Evolutionary conservation across 2,797 vertebrate species (phyloP).

Genomic region (Helicolenus hilgendorfi): DNA sequence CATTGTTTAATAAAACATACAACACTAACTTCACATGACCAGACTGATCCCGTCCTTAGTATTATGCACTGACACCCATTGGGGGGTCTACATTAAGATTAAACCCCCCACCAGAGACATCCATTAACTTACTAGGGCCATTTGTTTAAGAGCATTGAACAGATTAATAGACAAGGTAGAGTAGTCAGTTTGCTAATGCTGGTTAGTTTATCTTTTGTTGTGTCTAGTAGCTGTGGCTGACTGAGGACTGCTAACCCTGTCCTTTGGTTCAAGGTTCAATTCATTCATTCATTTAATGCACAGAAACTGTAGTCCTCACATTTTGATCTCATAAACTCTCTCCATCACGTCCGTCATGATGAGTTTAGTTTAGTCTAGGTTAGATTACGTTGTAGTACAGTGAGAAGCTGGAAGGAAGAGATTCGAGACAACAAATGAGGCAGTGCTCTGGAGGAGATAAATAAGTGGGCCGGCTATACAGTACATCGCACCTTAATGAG

Average conservation of each 20-base stretch:
- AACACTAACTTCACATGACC: background rate
- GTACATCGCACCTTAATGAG: constrained; percentile 23
- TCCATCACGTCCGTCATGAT: background rate
- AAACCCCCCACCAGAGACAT: constrained; percentile 37
- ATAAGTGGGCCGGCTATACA: constrained; percentile 25
- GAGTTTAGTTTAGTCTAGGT: background rate
- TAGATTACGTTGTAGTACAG: background rate
- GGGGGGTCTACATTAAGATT: constrained; percentile 58
- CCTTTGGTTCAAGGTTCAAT: background rate
- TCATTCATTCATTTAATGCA: background rate
- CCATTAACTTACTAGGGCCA: constrained; percentile 59
- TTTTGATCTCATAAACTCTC: background rate
- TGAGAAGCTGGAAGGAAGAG: background rate
- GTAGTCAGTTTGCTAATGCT: constrained; percentile 63
- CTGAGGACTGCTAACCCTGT: background rate
- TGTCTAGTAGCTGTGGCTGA: constrained; percentile 57
- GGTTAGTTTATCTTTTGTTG: constrained; percentile 51
- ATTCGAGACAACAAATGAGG: background rate
- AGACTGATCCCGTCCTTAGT: constrained; percentile 17
- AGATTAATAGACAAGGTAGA: constrained; percentile 70
- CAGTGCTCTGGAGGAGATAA: constrained; percentile 4
- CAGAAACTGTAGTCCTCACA: background rate
- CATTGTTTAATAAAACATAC: background rate
- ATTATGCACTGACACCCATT: constrained; percentile 23
- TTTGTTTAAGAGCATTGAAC: constrained; percentile 72